These are phyloP conservation scores for Neofelis nebulosa DNA, from an alignment of 2,113 vertebrate species.

Conservation along the genomic window DNA sequence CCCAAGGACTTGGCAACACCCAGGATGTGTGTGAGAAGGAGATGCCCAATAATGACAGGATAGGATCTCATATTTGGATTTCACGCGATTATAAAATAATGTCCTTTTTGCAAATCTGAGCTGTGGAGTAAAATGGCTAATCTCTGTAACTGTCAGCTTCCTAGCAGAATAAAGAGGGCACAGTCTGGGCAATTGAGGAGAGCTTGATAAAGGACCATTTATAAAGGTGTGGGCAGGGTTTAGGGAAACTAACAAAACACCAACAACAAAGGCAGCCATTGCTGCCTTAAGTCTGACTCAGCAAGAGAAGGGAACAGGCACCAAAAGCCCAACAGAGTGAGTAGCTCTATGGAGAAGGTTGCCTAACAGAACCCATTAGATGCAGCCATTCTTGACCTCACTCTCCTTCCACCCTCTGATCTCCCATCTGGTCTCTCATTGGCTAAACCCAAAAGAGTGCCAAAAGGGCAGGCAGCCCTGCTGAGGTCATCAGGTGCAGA, in stretches of 20 bases:
- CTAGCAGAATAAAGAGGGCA: neutral
- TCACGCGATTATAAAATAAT: neutral
- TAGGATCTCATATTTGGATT: neutral
- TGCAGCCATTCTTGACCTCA: neutral
- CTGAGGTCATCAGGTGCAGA: neutral
- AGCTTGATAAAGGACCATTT: neutral
- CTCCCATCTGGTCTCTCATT: neutral
- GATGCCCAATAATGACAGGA: neutral
- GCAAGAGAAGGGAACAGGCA: neutral
- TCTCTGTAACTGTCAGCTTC: neutral
- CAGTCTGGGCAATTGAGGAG: neutral
- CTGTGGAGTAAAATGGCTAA: neutral
- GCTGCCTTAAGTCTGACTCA: neutral
- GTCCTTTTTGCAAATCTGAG: neutral
- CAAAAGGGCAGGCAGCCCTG: neutral
- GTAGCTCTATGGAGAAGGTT: too few relatives aligned
- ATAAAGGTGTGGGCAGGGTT: neutral
- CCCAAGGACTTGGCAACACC: neutral
- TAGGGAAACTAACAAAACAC: neutral
- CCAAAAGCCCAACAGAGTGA: neutral
- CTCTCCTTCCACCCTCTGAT: neutral
- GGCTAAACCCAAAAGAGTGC: neutral
- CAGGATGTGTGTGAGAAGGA: neutral
- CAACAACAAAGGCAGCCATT: neutral
- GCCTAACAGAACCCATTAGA: neutral